These are phyloP conservation scores for Tromatobia lineatoria DNA, from an alignment of 2,888 invertebrate species.

Conservation along the genomic window DNA sequence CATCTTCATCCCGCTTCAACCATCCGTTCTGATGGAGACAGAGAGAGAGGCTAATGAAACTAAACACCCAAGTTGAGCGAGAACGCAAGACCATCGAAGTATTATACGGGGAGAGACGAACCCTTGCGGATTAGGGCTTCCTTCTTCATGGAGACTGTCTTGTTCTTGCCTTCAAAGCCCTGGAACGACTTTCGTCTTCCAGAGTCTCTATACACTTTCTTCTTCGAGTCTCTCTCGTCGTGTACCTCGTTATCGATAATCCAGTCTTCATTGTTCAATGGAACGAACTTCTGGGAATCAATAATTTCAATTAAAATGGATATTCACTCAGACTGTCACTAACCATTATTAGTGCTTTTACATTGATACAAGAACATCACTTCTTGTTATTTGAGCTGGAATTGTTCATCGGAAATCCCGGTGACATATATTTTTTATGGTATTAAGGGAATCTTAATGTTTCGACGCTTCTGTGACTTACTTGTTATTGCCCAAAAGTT, in stretches of 20 bases:
- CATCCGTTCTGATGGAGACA: conserved; percentile 15
- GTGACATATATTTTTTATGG: no score
- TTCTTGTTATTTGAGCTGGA: no score
- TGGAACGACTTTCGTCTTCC: conserved; percentile 28
- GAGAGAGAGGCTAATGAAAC: conserved; percentile 65
- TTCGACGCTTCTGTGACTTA: no score
- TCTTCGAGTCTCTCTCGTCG: conserved; percentile 20
- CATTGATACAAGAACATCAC: no score
- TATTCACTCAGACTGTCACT: background rate
- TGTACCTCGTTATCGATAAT: conserved; percentile 55
- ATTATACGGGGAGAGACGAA: conserved; percentile 20
- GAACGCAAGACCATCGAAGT: conserved; percentile 47
- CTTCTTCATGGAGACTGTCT: conserved; percentile 55
- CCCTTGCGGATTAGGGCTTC: conserved; percentile 67
- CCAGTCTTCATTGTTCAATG: conserved; percentile 43
- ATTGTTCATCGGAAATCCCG: no score
- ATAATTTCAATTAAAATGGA: conserved; percentile 46
- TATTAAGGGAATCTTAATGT: no score
- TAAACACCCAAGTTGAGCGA: conserved; percentile 57
- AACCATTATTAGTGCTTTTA: no score
- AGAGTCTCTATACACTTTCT: background rate
- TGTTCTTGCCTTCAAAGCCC: conserved; percentile 61
- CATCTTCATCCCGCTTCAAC: conserved; percentile 34
- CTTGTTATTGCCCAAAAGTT: no score
- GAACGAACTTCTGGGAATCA: conserved; percentile 20